Conservation (phyloP, 2,113 vertebrate species). For the Syngnathus typhle region DNA sequence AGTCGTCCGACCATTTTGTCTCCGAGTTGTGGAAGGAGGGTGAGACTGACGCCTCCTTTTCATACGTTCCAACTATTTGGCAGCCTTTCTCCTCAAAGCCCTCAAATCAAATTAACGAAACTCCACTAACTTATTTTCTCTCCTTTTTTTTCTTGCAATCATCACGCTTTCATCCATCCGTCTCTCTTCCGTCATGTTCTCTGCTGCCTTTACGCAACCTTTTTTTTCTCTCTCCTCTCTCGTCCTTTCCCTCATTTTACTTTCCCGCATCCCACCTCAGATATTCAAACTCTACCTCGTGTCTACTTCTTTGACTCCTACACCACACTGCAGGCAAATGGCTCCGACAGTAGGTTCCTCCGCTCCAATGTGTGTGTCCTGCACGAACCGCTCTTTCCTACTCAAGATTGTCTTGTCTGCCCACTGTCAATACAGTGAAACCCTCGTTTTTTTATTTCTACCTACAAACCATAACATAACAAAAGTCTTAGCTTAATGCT, state of each 20-base stretch:
- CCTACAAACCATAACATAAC: background rate
- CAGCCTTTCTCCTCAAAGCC: background rate
- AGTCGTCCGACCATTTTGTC: conserved; percentile 82
- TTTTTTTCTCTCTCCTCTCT: conserved; percentile 15
- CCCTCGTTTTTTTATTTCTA: background rate
- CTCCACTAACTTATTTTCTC: conserved; percentile 41
- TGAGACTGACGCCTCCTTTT: conserved; percentile 47
- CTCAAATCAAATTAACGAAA: background rate
- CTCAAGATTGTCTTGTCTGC: conserved; percentile 14
- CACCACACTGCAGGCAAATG: conserved; percentile 75
- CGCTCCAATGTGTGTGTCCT: conserved; percentile 44
- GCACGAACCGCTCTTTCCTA: conserved; percentile 18
- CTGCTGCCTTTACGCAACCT: conserved; percentile 14
- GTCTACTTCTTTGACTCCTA: conserved; percentile 84
- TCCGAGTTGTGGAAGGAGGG: conserved; percentile 92
- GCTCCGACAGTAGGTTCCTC: conserved; percentile 75
- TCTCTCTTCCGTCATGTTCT: conserved; percentile 18
- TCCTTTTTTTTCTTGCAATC: conserved; percentile 14
- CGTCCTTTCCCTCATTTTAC: conserved; percentile 10
- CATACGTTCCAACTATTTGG: background rate
- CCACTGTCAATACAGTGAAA: conserved; percentile 12
- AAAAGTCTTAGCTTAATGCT: too few relatives aligned
- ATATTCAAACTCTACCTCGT: conserved; percentile 82
- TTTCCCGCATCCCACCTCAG: conserved; percentile 53
- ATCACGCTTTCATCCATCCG: conserved; percentile 8